Conservation (phyloP, 2,797 vertebrate species). For the Anguilla pacifica region DNA sequence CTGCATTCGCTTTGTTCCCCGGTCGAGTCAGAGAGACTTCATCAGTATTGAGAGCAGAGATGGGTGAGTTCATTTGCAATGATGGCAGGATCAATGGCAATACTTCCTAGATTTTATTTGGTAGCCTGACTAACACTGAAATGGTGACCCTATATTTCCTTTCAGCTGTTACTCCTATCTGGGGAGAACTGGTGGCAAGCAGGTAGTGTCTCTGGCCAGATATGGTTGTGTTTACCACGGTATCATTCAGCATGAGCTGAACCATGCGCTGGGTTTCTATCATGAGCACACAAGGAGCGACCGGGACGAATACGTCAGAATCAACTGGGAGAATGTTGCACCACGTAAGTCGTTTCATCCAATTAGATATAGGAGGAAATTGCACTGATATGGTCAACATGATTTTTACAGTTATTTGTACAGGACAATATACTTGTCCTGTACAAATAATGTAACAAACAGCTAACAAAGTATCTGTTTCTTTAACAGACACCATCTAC, state of each 20-base stretch:
- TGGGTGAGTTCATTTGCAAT: slow-evolving; percentile 27
- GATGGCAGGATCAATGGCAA: not conserved
- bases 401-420: no score
- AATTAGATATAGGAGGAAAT: not conserved
- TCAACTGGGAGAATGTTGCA: slow-evolving; percentile 68
- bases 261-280: slow-evolving; percentile 68
- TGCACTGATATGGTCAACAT: not conserved
- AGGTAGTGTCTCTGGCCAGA: slow-evolving; percentile 68
- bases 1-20: slow-evolving; percentile 52
- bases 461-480: not conserved
- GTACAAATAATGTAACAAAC: not conserved
- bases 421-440: not conserved
- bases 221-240: slow-evolving; percentile 62
- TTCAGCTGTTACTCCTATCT: slow-evolving; percentile 67
- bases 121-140: not conserved
- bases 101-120: not conserved
- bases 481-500: slow-evolving; percentile 25
- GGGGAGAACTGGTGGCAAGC: slow-evolving; percentile 64
- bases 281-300: slow-evolving; percentile 73
- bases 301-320: slow-evolving; percentile 65
- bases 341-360: not conserved
- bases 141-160: not conserved
- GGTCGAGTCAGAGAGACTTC: slow-evolving; percentile 39
- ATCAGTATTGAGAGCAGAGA: slow-evolving; percentile 43
- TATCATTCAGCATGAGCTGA: slow-evolving; percentile 68